Evolutionary conservation across 1,140 invertebrate genomes (phyloP).

Genomic region (Macrotrachela quadricornifera): DNA sequence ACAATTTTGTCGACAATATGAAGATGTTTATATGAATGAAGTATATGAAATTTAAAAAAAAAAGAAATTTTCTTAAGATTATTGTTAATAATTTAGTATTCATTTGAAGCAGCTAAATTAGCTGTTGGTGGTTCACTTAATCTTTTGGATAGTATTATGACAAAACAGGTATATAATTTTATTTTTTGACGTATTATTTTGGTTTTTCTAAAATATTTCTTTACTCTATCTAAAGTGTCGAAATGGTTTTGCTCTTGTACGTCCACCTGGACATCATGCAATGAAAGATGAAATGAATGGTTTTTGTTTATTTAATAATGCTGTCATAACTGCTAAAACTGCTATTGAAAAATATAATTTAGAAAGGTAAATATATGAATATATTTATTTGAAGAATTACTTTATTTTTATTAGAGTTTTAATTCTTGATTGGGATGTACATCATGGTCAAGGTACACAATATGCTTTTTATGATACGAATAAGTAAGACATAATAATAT

Average conservation of each 20-base stretch:
- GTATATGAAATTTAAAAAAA: constrained; percentile 20
- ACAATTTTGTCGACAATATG: constrained; percentile 38
- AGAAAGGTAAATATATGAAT: constrained; percentile 11
- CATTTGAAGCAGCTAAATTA: constrained; percentile 43
- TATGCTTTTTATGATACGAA: constrained; percentile 65
- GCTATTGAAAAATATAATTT: constrained; percentile 40
- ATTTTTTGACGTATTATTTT: neutral
- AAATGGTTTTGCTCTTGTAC: constrained; percentile 10
- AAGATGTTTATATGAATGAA: constrained; percentile 52
- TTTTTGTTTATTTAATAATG: constrained; percentile 92
- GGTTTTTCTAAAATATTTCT: neutral
- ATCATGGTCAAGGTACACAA: constrained; percentile 51
- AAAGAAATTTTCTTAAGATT: too few species aligned
- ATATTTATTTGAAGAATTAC: constrained; percentile 39
- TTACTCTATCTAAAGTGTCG: constrained; percentile 32
- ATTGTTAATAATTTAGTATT: too few species aligned
- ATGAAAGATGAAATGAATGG: constrained; percentile 63
- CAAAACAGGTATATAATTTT: constrained; percentile 24
- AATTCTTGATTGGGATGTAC: constrained; percentile 77
- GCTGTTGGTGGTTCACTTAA: constrained; percentile 53
- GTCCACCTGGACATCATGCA: constrained; percentile 91
- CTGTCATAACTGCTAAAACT: constrained; percentile 64
- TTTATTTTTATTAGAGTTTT: constrained; percentile 57
- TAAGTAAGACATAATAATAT: neutral
- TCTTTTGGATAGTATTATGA: constrained; percentile 51